Percentiles rank a stretch among this genome's conserved stretches.
These are phyloP conservation scores for Hoplostethus atlanticus DNA, from an alignment of 2,797 vertebrate genomes.

Conservation along the genomic window DNA sequence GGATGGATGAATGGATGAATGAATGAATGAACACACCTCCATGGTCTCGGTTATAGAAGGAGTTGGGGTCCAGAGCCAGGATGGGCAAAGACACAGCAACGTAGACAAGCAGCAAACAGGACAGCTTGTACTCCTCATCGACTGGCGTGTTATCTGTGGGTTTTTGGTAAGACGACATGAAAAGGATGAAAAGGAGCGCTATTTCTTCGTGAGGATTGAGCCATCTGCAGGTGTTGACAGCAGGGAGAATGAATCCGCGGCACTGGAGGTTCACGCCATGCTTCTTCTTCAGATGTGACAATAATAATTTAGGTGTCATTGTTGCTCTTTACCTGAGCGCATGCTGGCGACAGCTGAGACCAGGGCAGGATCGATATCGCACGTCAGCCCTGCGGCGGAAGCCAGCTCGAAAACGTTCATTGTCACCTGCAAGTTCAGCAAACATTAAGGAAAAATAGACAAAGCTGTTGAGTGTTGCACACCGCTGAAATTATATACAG, in stretches of 20 bases:
- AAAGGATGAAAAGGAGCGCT: constrained; percentile 1
- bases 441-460: too few species aligned
- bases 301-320: not conserved
- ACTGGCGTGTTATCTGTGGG: constrained; percentile 86
- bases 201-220: not conserved
- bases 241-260: not conserved
- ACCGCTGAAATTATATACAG: not conserved
- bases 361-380: constrained; percentile 90
- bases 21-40: constrained; percentile 85
- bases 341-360: constrained; percentile 86
- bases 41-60: constrained; percentile 87
- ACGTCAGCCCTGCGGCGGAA: constrained; percentile 89
- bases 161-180: not conserved
- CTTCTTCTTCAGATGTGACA: not conserved
- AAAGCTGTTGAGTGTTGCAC: too few species aligned
- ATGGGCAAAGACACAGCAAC: constrained; percentile 90
- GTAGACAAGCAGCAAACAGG: constrained; percentile 92
- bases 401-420: constrained; percentile 91
- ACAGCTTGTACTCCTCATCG: constrained; percentile 93
- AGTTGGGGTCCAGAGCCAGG: constrained; percentile 87
- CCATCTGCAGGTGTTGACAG: not conserved
- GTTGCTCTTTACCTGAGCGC: constrained; percentile 85
- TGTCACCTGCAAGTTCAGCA: constrained; percentile 82
- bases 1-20: constrained; percentile 36
- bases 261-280: not conserved